Conservation (phyloP, 2,113 vertebrate genomes). For the Corapipo altera region DNA sequence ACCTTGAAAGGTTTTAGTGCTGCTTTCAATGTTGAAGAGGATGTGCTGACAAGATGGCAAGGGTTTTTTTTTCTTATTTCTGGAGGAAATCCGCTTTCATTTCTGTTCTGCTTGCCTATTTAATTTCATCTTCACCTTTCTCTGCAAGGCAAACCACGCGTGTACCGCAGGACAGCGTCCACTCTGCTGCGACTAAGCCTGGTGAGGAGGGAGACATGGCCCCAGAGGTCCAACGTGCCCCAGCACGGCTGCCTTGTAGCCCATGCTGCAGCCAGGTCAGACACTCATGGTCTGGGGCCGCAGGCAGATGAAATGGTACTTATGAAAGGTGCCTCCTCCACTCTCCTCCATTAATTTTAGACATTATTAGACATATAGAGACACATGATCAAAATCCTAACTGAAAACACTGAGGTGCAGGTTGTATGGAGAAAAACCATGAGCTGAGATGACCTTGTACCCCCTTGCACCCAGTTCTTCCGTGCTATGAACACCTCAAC, state of each 20-base stretch:
- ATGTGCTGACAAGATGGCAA: neutral
- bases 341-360: neutral
- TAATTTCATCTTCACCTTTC: neutral
- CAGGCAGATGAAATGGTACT: neutral
- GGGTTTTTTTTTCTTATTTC: neutral
- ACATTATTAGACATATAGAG: neutral
- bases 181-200: neutral
- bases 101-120: neutral
- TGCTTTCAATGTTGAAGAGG: neutral
- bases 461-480: neutral
- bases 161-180: fast-evolving
- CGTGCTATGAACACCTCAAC: fast-evolving
- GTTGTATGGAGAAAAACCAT: neutral
- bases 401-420: neutral
- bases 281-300: fast-evolving
- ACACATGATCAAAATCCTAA: fast-evolving
- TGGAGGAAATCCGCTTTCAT: neutral
- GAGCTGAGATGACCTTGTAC: neutral
- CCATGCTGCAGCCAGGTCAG: neutral
- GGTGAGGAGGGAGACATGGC: fast-evolving
- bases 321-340: neutral
- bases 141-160: fast-evolving
- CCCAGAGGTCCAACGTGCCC: fast-evolving
- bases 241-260: neutral
- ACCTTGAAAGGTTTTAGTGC: neutral